A percentile compares a stretch with the other conserved stretches of the same genome.
Conservation (phyloP, 2,113 vertebrate species). For the Raphicerus campestris region DNA sequence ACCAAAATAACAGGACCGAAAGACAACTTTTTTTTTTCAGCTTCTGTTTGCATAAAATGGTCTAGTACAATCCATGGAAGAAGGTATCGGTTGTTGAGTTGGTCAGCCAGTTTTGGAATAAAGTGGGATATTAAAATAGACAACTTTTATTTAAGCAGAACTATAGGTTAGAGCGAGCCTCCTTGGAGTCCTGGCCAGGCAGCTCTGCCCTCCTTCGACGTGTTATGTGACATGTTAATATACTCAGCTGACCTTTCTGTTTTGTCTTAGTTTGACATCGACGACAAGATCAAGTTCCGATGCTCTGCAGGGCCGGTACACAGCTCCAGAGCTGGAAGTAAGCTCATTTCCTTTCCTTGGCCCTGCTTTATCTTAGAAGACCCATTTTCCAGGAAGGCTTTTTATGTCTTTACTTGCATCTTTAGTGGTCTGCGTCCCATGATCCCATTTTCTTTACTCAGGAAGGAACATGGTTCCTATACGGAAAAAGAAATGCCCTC, state of each 20-base stretch:
- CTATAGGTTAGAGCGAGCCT: not conserved
- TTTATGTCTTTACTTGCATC: not conserved
- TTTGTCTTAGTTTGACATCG: conserved; percentile 88
- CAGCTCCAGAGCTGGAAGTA: conserved; percentile 90
- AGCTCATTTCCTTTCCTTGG: conserved; percentile 48
- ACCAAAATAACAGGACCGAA: not conserved
- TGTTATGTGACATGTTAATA: accelerated
- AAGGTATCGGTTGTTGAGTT: not conserved
- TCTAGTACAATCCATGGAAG: not conserved
- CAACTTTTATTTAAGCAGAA: no score
- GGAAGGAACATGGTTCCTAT: not conserved
- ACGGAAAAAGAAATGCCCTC: not conserved
- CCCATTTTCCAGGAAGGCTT: not conserved
- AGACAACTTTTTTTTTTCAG: not conserved
- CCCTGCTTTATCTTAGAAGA: not conserved
- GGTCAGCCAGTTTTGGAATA: not conserved
- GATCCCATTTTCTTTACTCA: not conserved
- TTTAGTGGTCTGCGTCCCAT: not conserved
- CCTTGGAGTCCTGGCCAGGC: accelerated
- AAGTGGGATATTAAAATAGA: not conserved
- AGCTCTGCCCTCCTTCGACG: not conserved
- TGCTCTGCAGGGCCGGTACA: conserved; percentile 88
- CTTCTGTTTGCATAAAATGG: not conserved
- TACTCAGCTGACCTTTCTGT: not conserved
- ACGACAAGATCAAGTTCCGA: conserved; percentile 95